Evolutionary conservation across 1,140 invertebrate genomes (phyloP).

Genomic region (Tetramorium alpestre): DNA sequence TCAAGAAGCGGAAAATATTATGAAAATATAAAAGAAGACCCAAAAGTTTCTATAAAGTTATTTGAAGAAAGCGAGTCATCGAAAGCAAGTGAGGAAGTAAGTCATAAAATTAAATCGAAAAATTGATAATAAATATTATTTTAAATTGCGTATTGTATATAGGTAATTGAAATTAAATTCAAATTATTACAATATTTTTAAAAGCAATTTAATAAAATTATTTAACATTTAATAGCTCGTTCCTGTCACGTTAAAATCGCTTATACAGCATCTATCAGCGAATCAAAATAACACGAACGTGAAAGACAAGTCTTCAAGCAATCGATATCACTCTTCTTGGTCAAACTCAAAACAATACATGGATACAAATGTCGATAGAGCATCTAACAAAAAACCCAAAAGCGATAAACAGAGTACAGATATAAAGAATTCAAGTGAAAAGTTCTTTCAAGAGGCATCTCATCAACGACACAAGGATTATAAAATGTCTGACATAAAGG

Average conservation of each 20-base stretch:
- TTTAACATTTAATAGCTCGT: background rate
- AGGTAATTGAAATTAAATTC: background rate
- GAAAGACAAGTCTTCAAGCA: background rate
- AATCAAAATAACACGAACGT: background rate
- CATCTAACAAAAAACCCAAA: background rate
- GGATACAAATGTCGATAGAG: background rate
- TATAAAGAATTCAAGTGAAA: conserved; percentile 26
- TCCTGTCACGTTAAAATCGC: background rate
- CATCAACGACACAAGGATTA: conserved; percentile 18
- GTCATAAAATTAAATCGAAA: background rate
- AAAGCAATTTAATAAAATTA: background rate
- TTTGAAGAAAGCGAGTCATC: background rate
- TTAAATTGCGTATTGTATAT: background rate
- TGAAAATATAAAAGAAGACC: background rate
- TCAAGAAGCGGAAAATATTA: background rate
- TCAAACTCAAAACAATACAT: background rate
- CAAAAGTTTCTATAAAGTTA: background rate
- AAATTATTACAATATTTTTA: background rate
- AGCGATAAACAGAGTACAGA: conserved; percentile 19
- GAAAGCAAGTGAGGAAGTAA: background rate
- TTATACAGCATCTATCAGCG: background rate
- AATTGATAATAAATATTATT: background rate
- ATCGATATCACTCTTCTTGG: background rate
- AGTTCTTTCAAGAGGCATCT: conserved; percentile 10
- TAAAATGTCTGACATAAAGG: background rate